phyloP scores from a whole-genome alignment of 2,797 vertebrate genomes.

The Eulemur rubriventer region DNA sequence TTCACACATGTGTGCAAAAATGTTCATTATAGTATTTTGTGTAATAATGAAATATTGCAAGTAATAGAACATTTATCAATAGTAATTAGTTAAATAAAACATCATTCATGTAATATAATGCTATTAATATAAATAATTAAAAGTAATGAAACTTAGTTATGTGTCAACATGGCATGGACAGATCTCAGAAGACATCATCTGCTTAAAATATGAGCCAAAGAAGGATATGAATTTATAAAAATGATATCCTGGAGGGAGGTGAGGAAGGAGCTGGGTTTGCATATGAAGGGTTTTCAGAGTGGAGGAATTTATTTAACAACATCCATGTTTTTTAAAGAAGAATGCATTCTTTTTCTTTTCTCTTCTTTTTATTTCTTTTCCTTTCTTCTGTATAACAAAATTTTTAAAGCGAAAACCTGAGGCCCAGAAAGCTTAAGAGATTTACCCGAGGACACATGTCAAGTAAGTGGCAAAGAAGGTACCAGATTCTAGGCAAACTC shows the following conservation, averaged over 20 bases:
- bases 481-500: neutral
- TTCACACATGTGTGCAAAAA: neutral
- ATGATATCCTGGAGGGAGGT: neutral
- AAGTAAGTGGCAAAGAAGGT: neutral
- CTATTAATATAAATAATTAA: neutral
- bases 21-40: neutral
- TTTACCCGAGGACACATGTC: neutral
- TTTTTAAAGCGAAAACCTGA: neutral
- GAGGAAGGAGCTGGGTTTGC: neutral
- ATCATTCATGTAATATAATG: neutral
- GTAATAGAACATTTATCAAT: neutral
- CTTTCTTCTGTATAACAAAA: neutral
- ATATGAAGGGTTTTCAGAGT: neutral
- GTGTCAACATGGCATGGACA: neutral
- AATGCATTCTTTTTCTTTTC: neutral
- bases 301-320: neutral
- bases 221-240: neutral
- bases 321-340: neutral
- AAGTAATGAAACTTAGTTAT: neutral
- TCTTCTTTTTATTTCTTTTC: neutral
- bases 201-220: neutral
- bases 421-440: neutral
- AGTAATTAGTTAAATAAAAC: conserved; percentile 15
- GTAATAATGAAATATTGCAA: neutral
- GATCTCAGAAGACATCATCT: neutral